Base-by-base conservation (phyloP, 2,113 vertebrate genomes). In the Barbus barbus region DNA sequence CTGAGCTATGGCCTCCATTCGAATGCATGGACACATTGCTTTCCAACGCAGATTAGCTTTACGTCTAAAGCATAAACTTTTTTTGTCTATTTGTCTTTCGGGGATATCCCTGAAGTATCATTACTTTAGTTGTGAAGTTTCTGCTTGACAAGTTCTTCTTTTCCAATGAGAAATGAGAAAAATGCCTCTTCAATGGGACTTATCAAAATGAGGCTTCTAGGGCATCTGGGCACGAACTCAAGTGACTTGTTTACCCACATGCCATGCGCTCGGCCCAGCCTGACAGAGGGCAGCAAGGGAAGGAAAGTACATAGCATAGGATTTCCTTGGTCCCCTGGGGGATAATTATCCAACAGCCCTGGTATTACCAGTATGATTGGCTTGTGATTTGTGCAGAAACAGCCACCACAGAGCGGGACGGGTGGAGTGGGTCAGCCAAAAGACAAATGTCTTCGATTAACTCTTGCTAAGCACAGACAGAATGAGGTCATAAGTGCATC, bases 311-410 rank as follows among this genome's bases (percentile, higher is more conserved):
- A 81, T 58, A 53, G 28, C 71, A 44, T 36, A n/a, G 11, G 20
- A n/a, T 84, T 93, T 94, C 93, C 91, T 90, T 84, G 87, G 16
- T 74, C 91, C 87, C 94, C 90, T 87, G 80, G 92, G 91, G 94
- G 91, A 93, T 95, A 93, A 95, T 96, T 95, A 95, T 81, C 90
- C 91, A 92, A 92, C 89, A 93, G 89, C 91, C 94, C 93, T 94
- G 93, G 93, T 94, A 86, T 84, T 90, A 90, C 89, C 84, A 89
- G 60, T 75, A 91, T 91, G 86, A 56, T 89, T 92, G 92, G 91
- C 90, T 88, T 89, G 87, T 89, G 88, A 92, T 94, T 92, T 93
- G 77, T 88, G 92, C 91, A 92, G 41, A 89, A 91, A 89, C 92
- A 93, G 91, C 84, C 85, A 91, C 56, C 41, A 84, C 26, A 87